A percentile compares a stretch with the other conserved stretches of the same genome.
Evolutionary conservation across 2,113 vertebrate genomes (phyloP).

Genomic region (Mobula birostris): DNA sequence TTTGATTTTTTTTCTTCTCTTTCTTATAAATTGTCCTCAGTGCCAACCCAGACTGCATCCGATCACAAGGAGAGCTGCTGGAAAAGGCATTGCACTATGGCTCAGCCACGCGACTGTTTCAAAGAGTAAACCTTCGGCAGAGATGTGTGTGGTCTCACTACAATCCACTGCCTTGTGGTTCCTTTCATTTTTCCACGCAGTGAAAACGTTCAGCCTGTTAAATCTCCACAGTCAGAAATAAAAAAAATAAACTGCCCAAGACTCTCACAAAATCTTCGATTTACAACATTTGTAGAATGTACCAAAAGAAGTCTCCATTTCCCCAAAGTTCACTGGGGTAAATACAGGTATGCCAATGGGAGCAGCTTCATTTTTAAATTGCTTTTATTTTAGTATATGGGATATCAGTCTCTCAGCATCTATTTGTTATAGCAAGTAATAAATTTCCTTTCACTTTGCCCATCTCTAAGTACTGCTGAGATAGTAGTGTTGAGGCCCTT

Average conservation of each 20-base stretch:
- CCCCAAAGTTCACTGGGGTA: neutral
- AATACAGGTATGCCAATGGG: neutral
- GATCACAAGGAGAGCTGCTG: too few relatives aligned
- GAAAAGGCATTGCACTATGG: neutral
- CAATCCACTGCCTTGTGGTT: neutral
- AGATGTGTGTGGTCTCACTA: neutral
- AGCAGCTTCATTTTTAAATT: neutral
- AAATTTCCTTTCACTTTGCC: too few relatives aligned
- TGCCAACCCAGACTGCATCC: too few relatives aligned
- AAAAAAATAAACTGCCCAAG: neutral
- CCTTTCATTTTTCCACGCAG: too few relatives aligned
- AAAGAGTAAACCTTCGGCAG: neutral
- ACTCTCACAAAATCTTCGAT: neutral
- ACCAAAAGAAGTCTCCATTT: neutral
- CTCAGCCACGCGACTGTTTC: neutral
- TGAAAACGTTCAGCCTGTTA: too few relatives aligned
- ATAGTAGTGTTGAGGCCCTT: too few relatives aligned
- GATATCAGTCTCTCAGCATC: too few relatives aligned
- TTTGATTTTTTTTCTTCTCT: too few relatives aligned
- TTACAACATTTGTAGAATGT: neutral
- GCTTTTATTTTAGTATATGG: too few relatives aligned
- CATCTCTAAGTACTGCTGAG: too few relatives aligned
- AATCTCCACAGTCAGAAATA: neutral
- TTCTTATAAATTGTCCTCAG: too few relatives aligned
- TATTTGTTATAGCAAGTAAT: too few relatives aligned